Conservation (phyloP, 2,113 vertebrate genomes). For the Dipodomys ordii region DNA sequence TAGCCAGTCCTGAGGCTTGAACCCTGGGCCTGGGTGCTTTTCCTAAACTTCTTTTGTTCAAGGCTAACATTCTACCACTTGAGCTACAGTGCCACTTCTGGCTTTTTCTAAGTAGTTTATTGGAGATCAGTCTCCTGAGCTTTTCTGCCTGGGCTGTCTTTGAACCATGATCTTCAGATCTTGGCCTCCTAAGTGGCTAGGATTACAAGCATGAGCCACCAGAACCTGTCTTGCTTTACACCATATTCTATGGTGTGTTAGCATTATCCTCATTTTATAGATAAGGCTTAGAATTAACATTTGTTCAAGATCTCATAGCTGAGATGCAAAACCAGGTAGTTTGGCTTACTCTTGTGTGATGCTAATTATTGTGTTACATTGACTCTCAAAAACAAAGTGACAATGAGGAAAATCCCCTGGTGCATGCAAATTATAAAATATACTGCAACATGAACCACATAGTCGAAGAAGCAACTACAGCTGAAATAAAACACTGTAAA, state of each 20-base stretch:
- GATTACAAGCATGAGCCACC: too few species aligned
- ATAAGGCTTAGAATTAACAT: not conserved
- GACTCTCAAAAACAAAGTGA: not conserved
- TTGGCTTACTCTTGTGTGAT: not conserved
- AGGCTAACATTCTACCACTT: too few species aligned
- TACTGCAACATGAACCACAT: not conserved
- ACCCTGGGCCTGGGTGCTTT: too few species aligned
- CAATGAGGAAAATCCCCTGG: not conserved
- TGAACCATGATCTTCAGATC: too few species aligned
- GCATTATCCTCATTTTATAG: not conserved
- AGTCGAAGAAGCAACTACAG: conserved; percentile 6
- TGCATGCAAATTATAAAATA: conserved; percentile 13
- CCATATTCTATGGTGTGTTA: not conserved
- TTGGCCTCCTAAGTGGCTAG: too few species aligned
- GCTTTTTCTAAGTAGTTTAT: too few species aligned
- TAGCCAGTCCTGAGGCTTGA: too few species aligned
- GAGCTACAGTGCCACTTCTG: too few species aligned
- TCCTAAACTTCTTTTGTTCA: too few species aligned
- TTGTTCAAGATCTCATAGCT: not conserved
- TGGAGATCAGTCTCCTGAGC: too few species aligned
- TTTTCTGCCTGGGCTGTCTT: too few species aligned
- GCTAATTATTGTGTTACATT: not conserved
- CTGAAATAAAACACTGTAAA: conserved; percentile 6
- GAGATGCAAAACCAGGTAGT: conserved; percentile 3
- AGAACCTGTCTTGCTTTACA: not conserved